Conservation (phyloP, 1,140 invertebrate genomes). For the Mycetomoellerius zeteki region DNA sequence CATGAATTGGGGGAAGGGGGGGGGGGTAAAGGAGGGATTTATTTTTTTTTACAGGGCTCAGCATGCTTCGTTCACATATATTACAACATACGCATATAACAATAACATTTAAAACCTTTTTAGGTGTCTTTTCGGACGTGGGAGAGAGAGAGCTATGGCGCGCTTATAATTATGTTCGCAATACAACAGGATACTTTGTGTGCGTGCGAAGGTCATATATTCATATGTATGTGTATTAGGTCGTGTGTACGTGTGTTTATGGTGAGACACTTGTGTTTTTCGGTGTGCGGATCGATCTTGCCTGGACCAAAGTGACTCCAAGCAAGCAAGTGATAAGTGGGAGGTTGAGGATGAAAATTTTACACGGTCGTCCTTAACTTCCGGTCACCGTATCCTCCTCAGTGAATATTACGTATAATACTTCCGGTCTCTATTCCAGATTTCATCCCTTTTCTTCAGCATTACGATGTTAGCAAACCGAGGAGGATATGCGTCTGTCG, state of each 20-base stretch:
- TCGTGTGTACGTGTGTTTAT: background rate
- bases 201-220: constrained; percentile 58
- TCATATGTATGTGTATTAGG: constrained; percentile 19
- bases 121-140: constrained; percentile 54
- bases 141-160: constrained; percentile 52
- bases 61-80: constrained; percentile 64
- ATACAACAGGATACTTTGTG: constrained; percentile 55
- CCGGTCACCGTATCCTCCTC: constrained; percentile 30
- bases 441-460: background rate
- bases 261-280: constrained; percentile 45
- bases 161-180: constrained; percentile 50
- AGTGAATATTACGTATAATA: background rate
- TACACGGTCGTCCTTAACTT: constrained; percentile 40
- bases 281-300: constrained; percentile 45
- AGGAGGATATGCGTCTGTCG: constrained; percentile 5
- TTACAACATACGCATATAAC: constrained; percentile 65
- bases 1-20: background rate
- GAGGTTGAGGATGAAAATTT: constrained; percentile 18
- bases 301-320: constrained; percentile 33
- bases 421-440: background rate
- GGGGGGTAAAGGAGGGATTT: constrained; percentile 51
- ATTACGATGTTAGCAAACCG: background rate
- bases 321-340: constrained; percentile 36
- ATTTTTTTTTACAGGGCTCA: constrained; percentile 53
- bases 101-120: constrained; percentile 60